Conservation (phyloP, 2,113 vertebrate species). For the Semnornis frantzii region DNA sequence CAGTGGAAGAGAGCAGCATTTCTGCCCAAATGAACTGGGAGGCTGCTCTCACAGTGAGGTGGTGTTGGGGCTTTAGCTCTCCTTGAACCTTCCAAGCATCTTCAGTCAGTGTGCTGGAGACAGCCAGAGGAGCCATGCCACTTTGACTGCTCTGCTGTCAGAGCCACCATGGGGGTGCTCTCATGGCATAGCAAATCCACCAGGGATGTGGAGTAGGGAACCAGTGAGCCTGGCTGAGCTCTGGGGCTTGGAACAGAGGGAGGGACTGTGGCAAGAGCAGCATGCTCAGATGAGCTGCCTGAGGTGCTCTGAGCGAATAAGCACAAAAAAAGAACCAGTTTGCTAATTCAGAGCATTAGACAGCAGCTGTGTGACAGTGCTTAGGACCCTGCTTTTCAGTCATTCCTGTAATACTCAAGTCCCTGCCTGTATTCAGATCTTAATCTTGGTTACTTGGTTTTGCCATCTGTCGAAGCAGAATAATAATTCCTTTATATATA, state of each 20-base stretch:
- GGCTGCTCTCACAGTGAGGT: not conserved
- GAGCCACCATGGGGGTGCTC: not conserved
- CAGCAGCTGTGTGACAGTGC: not conserved
- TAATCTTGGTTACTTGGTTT: constrained; percentile 8
- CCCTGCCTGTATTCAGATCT: not conserved
- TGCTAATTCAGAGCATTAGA: not conserved
- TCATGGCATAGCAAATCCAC: not conserved
- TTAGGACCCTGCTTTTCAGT: not conserved
- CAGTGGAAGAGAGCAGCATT: not conserved
- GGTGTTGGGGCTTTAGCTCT: not conserved
- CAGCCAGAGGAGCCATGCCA: not conserved
- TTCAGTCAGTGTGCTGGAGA: not conserved
- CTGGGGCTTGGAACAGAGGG: not conserved
- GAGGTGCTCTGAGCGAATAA: not conserved
- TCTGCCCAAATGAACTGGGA: not conserved
- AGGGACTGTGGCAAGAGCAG: not conserved
- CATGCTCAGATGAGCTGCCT: not conserved
- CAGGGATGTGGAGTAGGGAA: not conserved
- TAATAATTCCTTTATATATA: not conserved
- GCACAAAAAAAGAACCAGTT: not conserved
- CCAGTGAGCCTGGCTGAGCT: fast-evolving
- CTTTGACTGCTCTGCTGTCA: not conserved
- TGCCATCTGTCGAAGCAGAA: constrained; percentile 4
- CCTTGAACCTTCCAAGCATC: not conserved
- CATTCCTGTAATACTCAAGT: not conserved